Base-by-base conservation (phyloP, 2,888 invertebrate genomes). In the Oscheius sp. region DNA sequence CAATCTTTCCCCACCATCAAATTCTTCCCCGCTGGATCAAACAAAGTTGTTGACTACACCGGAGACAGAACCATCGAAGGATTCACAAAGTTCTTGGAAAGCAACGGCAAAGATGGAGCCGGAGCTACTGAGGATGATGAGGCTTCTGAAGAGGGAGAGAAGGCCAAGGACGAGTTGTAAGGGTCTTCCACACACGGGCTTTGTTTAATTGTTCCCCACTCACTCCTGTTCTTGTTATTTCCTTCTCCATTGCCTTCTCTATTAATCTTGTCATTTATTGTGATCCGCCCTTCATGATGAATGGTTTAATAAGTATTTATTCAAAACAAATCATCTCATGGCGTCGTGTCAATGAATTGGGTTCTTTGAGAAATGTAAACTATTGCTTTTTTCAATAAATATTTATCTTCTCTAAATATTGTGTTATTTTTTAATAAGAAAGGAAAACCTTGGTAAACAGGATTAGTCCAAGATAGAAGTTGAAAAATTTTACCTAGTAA, bases 41-140 rank as follows among this genome's bases (percentile, higher is more conserved):
- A 94, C 89, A 92, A 94, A 88, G 86, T 88, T 66, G 90, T 97
- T 83, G 94, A 96, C 86, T 99, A 94, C 90, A 93, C 92, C 86
- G 94, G 96, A 73, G 95, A 95, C 86, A 91, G 98, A 86, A 96
- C 95, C 81, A 89, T 97, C 79, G 95, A 94, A 82, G 96, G 91
- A 69, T 90, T 99, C 86, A 90, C 91, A 75, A 94, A 95, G 89
- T 99, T 98, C 90, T 89, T 98, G 71, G 96, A 97, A 87, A 91
- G 91, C 73, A 93, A 92, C 84, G 97, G 97, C 74, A 91, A 91
- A 81, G 92, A 91, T 67, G 92, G 92, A 61, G 84, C 82, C 61
- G 82, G 81, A 50, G 79, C 78, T 50, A 83, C 85, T 22, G 86
- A 86, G 47, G 80, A 81, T 44, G 83, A 83, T 66, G 81, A 84